Percentiles rank a stretch among this genome's conserved stretches.
These are phyloP conservation scores for Amphimallon solstitiale DNA, from an alignment of 2,888 invertebrate species.

Conservation along the genomic window DNA sequence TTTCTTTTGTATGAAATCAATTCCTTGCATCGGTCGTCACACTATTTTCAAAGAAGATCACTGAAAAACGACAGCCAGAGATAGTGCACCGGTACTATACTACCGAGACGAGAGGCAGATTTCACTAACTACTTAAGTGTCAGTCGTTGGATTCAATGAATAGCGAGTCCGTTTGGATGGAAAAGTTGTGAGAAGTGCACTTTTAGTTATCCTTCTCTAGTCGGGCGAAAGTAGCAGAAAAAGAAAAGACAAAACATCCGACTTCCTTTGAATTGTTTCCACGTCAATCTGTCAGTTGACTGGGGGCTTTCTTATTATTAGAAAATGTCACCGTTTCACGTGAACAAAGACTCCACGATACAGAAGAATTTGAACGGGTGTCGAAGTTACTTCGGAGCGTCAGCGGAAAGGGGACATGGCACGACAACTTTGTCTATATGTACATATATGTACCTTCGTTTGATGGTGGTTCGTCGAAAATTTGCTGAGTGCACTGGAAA, in stretches of 20 bases:
- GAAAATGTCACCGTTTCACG: constrained; percentile 22
- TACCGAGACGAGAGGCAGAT: constrained; percentile 43
- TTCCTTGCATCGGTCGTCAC: constrained; percentile 39
- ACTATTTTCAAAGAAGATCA: constrained; percentile 32
- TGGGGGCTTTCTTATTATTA: constrained; percentile 31
- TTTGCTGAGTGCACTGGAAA: constrained; percentile 11
- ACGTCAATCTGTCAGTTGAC: constrained; percentile 31
- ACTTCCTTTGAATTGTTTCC: constrained; percentile 24
- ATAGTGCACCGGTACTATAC: constrained; percentile 41
- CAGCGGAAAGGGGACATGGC: neutral
- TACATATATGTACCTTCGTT: constrained; percentile 21
- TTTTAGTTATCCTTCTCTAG: constrained; percentile 43
- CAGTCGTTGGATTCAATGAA: constrained; percentile 36
- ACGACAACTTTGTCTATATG: constrained; percentile 9
- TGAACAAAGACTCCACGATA: constrained; percentile 30
- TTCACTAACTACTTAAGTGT: constrained; percentile 45
- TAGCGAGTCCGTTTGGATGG: constrained; percentile 36
- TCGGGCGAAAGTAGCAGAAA: too few relatives aligned
- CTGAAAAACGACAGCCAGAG: constrained; percentile 30
- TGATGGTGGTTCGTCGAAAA: neutral
- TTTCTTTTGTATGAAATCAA: constrained; percentile 39
- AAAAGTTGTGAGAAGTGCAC: constrained; percentile 37
- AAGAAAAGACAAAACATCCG: too few relatives aligned
- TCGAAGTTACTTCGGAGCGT: neutral
- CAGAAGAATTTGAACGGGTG: constrained; percentile 26